A percentile compares a stretch with the other conserved stretches of the same genome.
These are phyloP conservation scores for Poeciliopsis presidionis DNA, from an alignment of 2,797 vertebrate genomes.

Conservation along the genomic window DNA sequence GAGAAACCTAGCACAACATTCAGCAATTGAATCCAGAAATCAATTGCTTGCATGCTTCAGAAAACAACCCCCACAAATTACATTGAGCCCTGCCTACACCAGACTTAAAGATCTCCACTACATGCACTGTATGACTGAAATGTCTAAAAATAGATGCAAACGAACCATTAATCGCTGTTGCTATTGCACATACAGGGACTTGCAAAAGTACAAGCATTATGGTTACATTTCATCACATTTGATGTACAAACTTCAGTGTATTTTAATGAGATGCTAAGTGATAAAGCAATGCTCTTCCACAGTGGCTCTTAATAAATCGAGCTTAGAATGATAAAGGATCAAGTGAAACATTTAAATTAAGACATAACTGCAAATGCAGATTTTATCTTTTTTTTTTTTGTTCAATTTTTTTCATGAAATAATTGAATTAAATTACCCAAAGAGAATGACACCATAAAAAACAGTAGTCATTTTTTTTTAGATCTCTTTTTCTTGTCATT, in stretches of 20 bases:
- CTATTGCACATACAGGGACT: neutral
- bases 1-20: constrained; percentile 5
- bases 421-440: neutral
- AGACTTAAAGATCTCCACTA: neutral
- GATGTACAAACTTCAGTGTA: neutral
- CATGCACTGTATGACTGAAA: neutral
- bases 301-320: neutral
- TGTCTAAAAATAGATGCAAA: neutral
- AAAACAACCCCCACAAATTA: constrained; percentile 7
- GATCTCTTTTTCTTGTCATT: too few species aligned
- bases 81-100: neutral
- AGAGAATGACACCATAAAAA: neutral
- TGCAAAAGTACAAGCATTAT: neutral
- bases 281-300: neutral
- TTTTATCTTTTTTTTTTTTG: neutral
- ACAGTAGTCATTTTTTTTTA: too few species aligned
- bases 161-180: neutral
- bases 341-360: neutral
- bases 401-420: neutral
- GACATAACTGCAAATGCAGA: neutral
- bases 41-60: constrained; percentile 8
- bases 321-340: neutral
- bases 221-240: neutral
- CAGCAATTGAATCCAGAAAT: constrained; percentile 19
- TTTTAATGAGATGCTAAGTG: neutral